Base-by-base conservation (phyloP, 2,888 invertebrate genomes). In the Netelia inedita region DNA sequence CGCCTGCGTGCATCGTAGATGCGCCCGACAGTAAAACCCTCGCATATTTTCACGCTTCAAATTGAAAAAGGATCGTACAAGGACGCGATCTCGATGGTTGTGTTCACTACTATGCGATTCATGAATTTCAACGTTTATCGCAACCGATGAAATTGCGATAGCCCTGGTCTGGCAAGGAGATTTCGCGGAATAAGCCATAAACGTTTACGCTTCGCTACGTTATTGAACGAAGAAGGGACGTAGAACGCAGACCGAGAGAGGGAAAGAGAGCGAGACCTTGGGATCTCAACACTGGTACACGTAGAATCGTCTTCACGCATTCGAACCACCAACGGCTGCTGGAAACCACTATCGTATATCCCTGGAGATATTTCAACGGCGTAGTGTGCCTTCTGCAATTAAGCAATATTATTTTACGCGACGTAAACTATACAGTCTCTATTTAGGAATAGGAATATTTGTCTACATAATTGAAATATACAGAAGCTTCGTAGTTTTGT, bases 221-320 rank as follows among this genome's bases (percentile, higher is more conserved):
- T 80, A 73, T 72, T 66, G 78, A 69, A 55, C 55, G 79, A 23
- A 61, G 73, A n/a, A 59, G 16, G 69, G 46, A 72, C 35, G 35
- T 6, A 35, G 35, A 71, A 85, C 75, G 50, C 74, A 59, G 59
- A 69, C 55, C 65, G 69, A 81, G 43, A n/a, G n/a, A 46, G 41
- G 57, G 73, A 53, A 66, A 14, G 74, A 41, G 21, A 19, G 71
- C 16, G 55, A 74, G 63, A 79, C 59, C 74, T 82, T 63, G 69
- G 75, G 76, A 43, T 63, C 72, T 68, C 50, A 19, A 11, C 35
- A 63, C 55, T 59, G 74, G 66, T 68, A 79, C 69, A 53, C 74
- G 69, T 50, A 63, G 87, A 71, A 81, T 83, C 81, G 83, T 82
- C 86, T 88, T 85, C 66, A 74, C 79, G 79, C 81, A 71, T 85